Percentiles rank a stretch among this genome's conserved stretches.
phyloP scores from a whole-genome alignment of 1,140 invertebrate species.

The Muscidifurax raptorellus region DNA sequence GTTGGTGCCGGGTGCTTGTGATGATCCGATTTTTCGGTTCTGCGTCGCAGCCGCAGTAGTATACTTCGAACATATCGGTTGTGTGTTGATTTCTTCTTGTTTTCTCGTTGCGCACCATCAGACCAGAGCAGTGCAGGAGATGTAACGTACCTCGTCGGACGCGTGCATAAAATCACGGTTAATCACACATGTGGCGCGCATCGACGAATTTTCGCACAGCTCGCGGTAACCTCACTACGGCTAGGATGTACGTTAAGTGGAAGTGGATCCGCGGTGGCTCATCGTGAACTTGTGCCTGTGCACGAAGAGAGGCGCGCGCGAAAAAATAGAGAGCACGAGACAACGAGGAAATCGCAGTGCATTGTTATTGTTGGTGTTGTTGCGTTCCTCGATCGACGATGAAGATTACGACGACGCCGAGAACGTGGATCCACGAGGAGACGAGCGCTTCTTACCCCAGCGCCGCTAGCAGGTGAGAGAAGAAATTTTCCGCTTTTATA shows the following conservation, averaged over 20 bases:
- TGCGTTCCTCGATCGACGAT: not conserved
- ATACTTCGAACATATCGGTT: not conserved
- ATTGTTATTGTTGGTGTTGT: not conserved
- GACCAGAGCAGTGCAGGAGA: not conserved
- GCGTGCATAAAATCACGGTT: not conserved
- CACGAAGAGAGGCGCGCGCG: not conserved
- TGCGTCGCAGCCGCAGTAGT: not conserved
- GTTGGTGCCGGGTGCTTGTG: constrained; percentile 27
- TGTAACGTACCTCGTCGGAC: not conserved
- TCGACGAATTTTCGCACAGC: not conserved
- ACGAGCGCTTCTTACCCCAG: not conserved
- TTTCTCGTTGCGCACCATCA: not conserved
- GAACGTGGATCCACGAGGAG: not conserved
- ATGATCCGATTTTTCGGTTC: not conserved
- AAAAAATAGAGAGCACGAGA: not conserved
- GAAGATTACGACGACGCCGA: constrained; percentile 2
- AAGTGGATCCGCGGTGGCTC: constrained; percentile 7
- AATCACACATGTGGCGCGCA: constrained; percentile 29
- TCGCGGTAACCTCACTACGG: not conserved
- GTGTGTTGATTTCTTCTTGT: not conserved
- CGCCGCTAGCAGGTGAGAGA: constrained; percentile 3
- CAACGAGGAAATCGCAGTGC: not conserved
- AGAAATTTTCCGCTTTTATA: not conserved
- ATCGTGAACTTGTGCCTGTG: constrained; percentile 30
- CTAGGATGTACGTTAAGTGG: constrained; percentile 44